Evolutionary conservation across 2,113 vertebrate genomes (phyloP), one percentile per base, ranked within the genome.

Genomic region (Morone chrysops): DNA sequence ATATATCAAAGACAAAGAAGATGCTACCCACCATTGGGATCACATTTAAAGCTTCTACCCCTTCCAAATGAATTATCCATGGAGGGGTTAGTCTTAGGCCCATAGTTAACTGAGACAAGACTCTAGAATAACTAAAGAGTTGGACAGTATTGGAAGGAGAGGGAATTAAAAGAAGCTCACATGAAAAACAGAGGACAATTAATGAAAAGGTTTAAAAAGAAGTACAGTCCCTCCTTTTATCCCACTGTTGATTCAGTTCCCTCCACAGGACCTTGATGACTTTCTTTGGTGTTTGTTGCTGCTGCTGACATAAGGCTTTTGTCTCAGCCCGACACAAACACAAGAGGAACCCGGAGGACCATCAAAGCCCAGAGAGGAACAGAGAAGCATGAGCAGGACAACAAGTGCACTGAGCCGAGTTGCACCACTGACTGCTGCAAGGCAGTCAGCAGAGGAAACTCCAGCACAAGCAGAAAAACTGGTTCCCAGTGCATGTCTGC

Each of bases 301-400:
- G 82, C 77, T 90, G 87, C 85, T 92, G 80, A 91, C 91, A 90
- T 59, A 67, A 83, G 57, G 54, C 72, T 70, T 90, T 90, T 83
- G 81, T 90, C 69, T 86, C 38, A 80, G 61, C 31, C 59, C 8
- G n/a, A 45, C 76, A 84, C 31, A 72, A 83, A 80, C 82, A 90
- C 82, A 90, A 84, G 56, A 89, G 80, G 80, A 86, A 73, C 78
- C 86, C 82, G 68, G 20, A 79, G 82, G 86, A 70, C 74, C 73
- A 61, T 57, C 69, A 22, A 43, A 71, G 63, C 48, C 56, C 62
- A 80, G 75, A 78, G 57, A 73, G 57, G 80, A 89, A 77, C 59
- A 86, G 75, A 79, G 51, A 71, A 74, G 54, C 69, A 63, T 4
- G 18, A 48, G 48, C 13, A 79, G 65, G 53, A 82, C 74, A 90